A percentile compares a stretch with the other conserved stretches of the same genome.
Evolutionary conservation across 2,888 invertebrate genomes (phyloP).

Genomic region (Miltochrista miniata): DNA sequence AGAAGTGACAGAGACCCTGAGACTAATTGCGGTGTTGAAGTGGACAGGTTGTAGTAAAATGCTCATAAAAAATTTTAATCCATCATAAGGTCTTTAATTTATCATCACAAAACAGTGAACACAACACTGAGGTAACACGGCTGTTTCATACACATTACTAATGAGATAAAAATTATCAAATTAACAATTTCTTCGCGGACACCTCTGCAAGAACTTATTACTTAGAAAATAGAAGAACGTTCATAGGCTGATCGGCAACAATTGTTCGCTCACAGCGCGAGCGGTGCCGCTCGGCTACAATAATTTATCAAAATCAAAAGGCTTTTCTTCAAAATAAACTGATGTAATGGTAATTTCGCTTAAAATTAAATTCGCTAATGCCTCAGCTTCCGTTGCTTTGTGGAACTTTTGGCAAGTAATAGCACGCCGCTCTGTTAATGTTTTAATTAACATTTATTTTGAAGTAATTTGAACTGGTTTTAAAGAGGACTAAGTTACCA

Average conservation of each 20-base stretch:
- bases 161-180: too few species aligned
- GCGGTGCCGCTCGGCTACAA: constrained; percentile 7
- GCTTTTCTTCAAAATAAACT: constrained; percentile 21
- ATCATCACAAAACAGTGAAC: too few species aligned
- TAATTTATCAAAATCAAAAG: constrained; percentile 30
- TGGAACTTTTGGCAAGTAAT: constrained; percentile 10
- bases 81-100: too few species aligned
- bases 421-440: constrained; percentile 15
- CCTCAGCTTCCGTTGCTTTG: constrained; percentile 20
- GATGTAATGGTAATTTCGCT: constrained; percentile 25
- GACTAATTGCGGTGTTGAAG: too few species aligned
- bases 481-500: constrained; percentile 2
- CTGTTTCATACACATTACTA: too few species aligned
- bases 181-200: too few species aligned
- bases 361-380: constrained; percentile 24
- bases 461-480: constrained; percentile 1
- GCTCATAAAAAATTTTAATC: too few species aligned
- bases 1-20: too few species aligned
- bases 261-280: constrained; percentile 6
- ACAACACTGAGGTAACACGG: too few species aligned
- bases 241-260: constrained; percentile 16
- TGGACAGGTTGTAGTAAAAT: too few species aligned
- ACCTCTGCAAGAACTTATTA: background rate
- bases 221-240: constrained; percentile 19
- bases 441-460: constrained; percentile 19